Conservation (phyloP, 1,140 invertebrate species). For the Drosophila ananassae region DNA sequence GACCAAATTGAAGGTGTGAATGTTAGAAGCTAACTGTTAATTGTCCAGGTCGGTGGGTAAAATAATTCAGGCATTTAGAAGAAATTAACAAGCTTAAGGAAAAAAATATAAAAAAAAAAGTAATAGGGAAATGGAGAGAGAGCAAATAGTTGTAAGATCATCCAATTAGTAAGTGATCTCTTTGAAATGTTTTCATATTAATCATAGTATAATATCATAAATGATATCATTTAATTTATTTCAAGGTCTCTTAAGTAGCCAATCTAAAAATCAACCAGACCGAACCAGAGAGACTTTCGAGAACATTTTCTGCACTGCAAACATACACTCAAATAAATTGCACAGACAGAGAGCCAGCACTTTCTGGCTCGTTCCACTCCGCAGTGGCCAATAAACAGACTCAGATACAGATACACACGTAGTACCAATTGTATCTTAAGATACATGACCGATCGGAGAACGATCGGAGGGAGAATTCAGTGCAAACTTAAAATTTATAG, state of each 20-base stretch:
- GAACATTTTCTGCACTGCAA: slow-evolving; percentile 20
- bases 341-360: slow-evolving; percentile 22
- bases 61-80: slow-evolving; percentile 41
- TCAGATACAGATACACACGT: slow-evolving; percentile 8
- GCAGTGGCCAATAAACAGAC: slow-evolving; percentile 21
- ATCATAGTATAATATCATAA: background rate
- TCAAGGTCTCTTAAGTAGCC: background rate
- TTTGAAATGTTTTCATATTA: slow-evolving; percentile 5
- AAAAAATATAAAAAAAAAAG: slow-evolving; percentile 13
- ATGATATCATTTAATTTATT: background rate
- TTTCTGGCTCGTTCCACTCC: slow-evolving; percentile 41
- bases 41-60: slow-evolving; percentile 10
- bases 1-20: slow-evolving; percentile 62
- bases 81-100: slow-evolving; percentile 36
- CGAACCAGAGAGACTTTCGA: slow-evolving; percentile 6
- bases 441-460: slow-evolving; percentile 27
- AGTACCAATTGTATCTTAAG: background rate
- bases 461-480: slow-evolving; percentile 24
- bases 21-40: slow-evolving; percentile 60
- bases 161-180: slow-evolving; percentile 34
- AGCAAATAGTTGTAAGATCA: slow-evolving; percentile 15
- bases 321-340: slow-evolving; percentile 11
- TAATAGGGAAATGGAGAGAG: background rate
- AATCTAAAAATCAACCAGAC: background rate
- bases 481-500: slow-evolving; percentile 68